A percentile compares a stretch with the other conserved stretches of the same genome.
Evolutionary conservation across 1,140 invertebrate genomes (phyloP).

Genomic region (Drosophila carrolli): DNA sequence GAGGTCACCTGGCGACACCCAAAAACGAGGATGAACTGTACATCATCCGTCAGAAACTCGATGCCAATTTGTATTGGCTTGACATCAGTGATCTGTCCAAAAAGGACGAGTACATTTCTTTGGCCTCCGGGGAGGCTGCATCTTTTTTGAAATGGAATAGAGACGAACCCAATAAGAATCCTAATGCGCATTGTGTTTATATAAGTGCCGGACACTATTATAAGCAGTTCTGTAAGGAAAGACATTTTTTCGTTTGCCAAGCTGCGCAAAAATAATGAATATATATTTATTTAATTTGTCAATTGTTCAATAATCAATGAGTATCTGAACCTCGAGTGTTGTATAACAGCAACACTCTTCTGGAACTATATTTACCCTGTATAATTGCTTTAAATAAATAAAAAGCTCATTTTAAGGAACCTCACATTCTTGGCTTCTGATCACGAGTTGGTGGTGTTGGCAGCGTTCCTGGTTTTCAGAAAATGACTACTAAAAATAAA

Average conservation of each 20-base stretch:
- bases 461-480: background rate
- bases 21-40: background rate
- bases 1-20: constrained; percentile 1
- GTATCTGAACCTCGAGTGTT: too few relatives aligned
- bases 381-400: too few relatives aligned
- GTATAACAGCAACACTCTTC: too few relatives aligned
- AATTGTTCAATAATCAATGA: too few relatives aligned
- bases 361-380: too few relatives aligned
- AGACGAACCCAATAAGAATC: background rate
- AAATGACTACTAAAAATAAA: too few relatives aligned
- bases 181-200: background rate
- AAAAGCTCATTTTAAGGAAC: too few relatives aligned
- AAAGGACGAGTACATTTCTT: background rate
- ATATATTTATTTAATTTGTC: too few relatives aligned
- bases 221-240: background rate
- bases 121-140: background rate
- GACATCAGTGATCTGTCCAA: background rate
- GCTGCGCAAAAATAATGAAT: background rate
- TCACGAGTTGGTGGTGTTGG: constrained; percentile 1
- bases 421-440: background rate
- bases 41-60: background rate
- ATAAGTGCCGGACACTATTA: background rate
- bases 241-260: background rate
- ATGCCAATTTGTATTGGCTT: background rate
- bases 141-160: background rate